phyloP scores from a whole-genome alignment of 2,797 vertebrate species.

The Podargus strigoides region DNA sequence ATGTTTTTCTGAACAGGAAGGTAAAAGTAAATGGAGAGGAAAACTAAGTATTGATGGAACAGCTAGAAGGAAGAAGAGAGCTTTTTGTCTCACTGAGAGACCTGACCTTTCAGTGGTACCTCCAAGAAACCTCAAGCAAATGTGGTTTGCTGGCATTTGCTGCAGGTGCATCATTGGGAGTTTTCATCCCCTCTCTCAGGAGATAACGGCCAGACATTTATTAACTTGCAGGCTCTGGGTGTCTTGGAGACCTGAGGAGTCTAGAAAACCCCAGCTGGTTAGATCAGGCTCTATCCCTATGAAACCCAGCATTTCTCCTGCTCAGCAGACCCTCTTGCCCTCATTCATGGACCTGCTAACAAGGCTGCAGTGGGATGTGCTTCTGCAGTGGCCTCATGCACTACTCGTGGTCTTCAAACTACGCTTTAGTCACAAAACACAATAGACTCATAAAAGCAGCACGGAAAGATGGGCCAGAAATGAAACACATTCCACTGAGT shows the following conservation, averaged over 20 bases:
- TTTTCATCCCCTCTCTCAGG: neutral
- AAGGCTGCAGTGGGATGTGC: neutral
- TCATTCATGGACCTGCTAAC: neutral
- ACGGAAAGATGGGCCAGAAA: neutral
- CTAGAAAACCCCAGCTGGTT: neutral
- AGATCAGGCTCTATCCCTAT: neutral
- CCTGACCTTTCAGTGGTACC: constrained; percentile 55
- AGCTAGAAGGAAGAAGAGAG: constrained; percentile 25
- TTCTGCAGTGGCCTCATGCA: neutral
- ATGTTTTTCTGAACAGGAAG: neutral
- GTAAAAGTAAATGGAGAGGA: constrained; percentile 52
- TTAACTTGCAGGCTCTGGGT: neutral
- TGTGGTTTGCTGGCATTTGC: constrained; percentile 26
- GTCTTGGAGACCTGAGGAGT: neutral
- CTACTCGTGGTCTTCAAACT: neutral
- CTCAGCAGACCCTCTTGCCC: neutral
- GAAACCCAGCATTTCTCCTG: neutral
- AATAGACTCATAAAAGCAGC: constrained; percentile 18
- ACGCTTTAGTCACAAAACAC: neutral
- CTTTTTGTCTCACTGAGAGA: neutral
- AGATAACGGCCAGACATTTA: neutral
- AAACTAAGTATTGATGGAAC: constrained; percentile 52
- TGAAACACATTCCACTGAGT: constrained; percentile 25
- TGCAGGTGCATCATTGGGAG: neutral
- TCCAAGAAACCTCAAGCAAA: constrained; percentile 43